Evolutionary conservation across 2,888 invertebrate species (phyloP).

Genomic region (Galerucella calmariensis): DNA sequence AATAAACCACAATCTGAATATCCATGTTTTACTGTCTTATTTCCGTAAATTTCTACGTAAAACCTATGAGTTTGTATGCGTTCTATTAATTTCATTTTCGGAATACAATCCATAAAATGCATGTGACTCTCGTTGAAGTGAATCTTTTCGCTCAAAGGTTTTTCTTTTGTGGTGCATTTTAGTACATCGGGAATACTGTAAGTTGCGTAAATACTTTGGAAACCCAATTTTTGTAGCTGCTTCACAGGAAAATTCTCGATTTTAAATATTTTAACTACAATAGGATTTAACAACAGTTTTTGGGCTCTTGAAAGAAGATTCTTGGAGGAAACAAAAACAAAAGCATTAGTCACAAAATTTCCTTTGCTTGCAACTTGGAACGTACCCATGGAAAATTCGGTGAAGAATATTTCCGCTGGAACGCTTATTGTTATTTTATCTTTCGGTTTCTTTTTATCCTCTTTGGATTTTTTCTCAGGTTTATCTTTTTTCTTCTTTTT

Average conservation of each 20-base stretch:
- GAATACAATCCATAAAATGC: slow-evolving; percentile 46
- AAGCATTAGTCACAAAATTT: slow-evolving; percentile 35
- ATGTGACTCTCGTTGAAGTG: slow-evolving; percentile 50
- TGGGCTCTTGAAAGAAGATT: slow-evolving; percentile 49
- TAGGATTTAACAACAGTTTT: slow-evolving; percentile 50
- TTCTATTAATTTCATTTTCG: slow-evolving; percentile 50
- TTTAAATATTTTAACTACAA: slow-evolving; percentile 51
- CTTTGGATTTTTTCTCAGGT: slow-evolving; percentile 19
- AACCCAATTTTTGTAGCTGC: slow-evolving; percentile 40
- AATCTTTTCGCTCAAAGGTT: slow-evolving; percentile 43
- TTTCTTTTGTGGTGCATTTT: slow-evolving; percentile 40
- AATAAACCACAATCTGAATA: slow-evolving; percentile 31
- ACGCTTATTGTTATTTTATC: slow-evolving; percentile 30
- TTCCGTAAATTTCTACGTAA: slow-evolving; percentile 45
- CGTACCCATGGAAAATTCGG: slow-evolving; percentile 41
- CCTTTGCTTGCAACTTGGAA: slow-evolving; percentile 34
- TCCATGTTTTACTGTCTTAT: slow-evolving; percentile 6
- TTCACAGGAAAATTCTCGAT: slow-evolving; percentile 49
- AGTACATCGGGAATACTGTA: slow-evolving; percentile 48
- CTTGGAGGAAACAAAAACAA: slow-evolving; percentile 41
- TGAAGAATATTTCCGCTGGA: slow-evolving; percentile 51
- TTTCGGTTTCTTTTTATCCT: slow-evolving; percentile 26
- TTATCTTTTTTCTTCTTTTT: slow-evolving; percentile 27
- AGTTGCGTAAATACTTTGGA: slow-evolving; percentile 33
- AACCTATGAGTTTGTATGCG: slow-evolving; percentile 47